Conservation (phyloP, 2,888 invertebrate species). For the Ochlodes sylvanus region DNA sequence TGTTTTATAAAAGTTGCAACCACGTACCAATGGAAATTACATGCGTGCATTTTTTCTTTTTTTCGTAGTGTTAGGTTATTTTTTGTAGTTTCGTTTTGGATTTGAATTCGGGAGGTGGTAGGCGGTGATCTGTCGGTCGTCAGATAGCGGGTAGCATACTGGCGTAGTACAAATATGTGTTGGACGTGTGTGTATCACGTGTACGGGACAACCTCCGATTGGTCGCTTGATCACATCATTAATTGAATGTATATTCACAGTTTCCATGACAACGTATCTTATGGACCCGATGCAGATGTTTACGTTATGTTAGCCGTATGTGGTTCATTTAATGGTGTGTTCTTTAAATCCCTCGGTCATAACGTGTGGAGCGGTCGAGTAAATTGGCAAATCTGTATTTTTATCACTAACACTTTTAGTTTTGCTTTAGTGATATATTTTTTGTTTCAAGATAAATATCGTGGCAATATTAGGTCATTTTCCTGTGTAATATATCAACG, state of each 20-base stretch:
- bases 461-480: too few relatives aligned
- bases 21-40: constrained; percentile 54
- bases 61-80: constrained; percentile 54
- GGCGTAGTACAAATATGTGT: constrained; percentile 81
- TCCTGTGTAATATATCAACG: too few relatives aligned
- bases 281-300: not conserved
- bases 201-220: constrained; percentile 41
- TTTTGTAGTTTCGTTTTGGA: constrained; percentile 53
- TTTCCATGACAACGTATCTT: too few relatives aligned
- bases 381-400: too few relatives aligned
- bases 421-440: too few relatives aligned
- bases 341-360: too few relatives aligned
- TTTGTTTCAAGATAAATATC: too few relatives aligned
- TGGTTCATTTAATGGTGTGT: too few relatives aligned
- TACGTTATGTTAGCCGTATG: not conserved
- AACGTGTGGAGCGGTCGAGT: too few relatives aligned
- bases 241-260: too few relatives aligned
- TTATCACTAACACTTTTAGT: too few relatives aligned
- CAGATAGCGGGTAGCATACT: constrained; percentile 75
- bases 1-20: constrained; percentile 55
- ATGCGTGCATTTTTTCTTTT: constrained; percentile 66
- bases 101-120: constrained; percentile 59
- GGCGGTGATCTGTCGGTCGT: constrained; percentile 57
- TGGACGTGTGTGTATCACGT: constrained; percentile 55
- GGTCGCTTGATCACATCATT: constrained; percentile 37